These are phyloP conservation scores for Drosophila kepulauana DNA, from an alignment of 1,140 invertebrate genomes.

Conservation along the genomic window DNA sequence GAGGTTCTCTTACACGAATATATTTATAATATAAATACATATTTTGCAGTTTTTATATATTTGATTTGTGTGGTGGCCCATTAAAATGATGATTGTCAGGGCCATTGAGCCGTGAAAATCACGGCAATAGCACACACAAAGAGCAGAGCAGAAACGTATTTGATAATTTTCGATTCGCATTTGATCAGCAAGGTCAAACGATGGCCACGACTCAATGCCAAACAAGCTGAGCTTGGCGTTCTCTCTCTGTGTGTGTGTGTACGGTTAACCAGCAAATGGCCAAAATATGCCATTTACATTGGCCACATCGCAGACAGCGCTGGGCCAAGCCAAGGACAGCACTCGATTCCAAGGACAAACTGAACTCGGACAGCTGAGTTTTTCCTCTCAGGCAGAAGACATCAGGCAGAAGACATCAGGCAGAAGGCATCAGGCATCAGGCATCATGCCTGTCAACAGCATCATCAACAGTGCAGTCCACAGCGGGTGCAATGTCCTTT, in stretches of 20 bases:
- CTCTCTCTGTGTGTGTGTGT: conserved; percentile 19
- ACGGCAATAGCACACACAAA: conserved; percentile 35
- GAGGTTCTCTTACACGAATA: conserved; percentile 44
- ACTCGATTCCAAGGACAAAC: conserved; percentile 42
- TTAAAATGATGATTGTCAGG: conserved; percentile 71
- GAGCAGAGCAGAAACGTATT: conserved; percentile 6
- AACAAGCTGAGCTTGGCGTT: conserved; percentile 26
- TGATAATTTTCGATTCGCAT: not conserved
- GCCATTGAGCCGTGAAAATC: conserved; percentile 73
- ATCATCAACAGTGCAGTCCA: conserved; percentile 18
- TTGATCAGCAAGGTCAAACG: conserved; percentile 55
- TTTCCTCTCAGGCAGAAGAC: conserved; percentile 19
- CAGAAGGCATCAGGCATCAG: conserved; percentile 9
- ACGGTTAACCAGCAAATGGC: conserved; percentile 78
- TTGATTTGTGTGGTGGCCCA: conserved; percentile 59
- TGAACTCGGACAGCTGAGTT: conserved; percentile 25
- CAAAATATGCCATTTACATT: conserved; percentile 80
- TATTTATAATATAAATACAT: conserved; percentile 22
- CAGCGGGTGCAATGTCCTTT: conserved; percentile 67
- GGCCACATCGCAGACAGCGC: conserved; percentile 55
- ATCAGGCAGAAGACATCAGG: not conserved
- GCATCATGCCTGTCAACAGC: conserved; percentile 51
- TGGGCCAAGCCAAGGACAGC: conserved; percentile 54
- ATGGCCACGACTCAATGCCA: conserved; percentile 70
- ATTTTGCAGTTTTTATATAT: conserved; percentile 24